These are phyloP conservation scores for Periophthalmus magnuspinnatus DNA, from an alignment of 2,797 vertebrate genomes.

Conservation along the genomic window DNA sequence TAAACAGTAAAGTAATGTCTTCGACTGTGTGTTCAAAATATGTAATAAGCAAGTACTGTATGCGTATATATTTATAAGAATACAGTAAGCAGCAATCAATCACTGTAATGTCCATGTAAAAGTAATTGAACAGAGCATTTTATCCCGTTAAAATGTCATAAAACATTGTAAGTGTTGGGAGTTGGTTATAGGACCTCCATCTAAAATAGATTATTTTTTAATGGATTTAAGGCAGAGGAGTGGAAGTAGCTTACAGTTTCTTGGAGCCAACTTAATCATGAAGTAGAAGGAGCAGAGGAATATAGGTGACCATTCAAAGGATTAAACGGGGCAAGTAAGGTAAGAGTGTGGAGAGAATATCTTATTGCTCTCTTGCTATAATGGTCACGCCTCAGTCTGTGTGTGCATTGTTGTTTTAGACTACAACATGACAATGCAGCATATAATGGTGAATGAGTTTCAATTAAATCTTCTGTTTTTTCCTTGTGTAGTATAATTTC, in stretches of 20 bases:
- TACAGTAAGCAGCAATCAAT: neutral
- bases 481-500: neutral
- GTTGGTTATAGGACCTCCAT: too few relatives aligned
- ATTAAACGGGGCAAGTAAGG: slow-evolving; percentile 15
- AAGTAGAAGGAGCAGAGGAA: slow-evolving; percentile 13
- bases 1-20: too few relatives aligned
- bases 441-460: neutral
- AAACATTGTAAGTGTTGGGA: too few relatives aligned
- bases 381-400: neutral
- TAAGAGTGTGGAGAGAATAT: neutral
- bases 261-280: slow-evolving; percentile 36
- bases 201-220: neutral
- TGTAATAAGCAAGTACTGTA: too few relatives aligned
- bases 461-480: neutral
- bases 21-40: neutral
- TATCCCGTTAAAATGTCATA: too few relatives aligned
- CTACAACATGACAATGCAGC: neutral
- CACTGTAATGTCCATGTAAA: neutral
- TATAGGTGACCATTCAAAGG: slow-evolving; percentile 29
- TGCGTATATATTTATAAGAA: neutral
- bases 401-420: neutral
- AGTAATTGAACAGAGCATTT: too few relatives aligned
- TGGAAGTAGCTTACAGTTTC: slow-evolving; percentile 45
- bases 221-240: neutral
- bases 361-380: neutral